phyloP scores from a whole-genome alignment of 2,888 invertebrate species.

The Allacma fusca region DNA sequence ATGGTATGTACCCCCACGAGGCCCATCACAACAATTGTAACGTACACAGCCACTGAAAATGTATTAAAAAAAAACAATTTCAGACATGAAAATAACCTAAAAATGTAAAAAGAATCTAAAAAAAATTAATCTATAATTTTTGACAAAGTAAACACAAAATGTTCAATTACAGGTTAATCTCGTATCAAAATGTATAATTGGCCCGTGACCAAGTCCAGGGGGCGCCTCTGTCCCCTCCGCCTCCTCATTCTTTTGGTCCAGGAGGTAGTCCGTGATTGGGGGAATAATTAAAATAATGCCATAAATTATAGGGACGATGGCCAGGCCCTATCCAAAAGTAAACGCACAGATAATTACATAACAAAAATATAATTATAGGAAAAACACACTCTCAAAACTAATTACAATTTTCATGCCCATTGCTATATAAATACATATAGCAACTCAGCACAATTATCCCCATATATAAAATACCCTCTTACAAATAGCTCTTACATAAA shows the following conservation, averaged over 20 bases:
- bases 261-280: conserved; percentile 20
- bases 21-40: conserved; percentile 26
- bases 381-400: neutral
- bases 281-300: conserved; percentile 27
- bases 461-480: too few species aligned
- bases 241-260: conserved; percentile 16
- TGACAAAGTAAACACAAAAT: neutral
- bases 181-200: conserved; percentile 21
- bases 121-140: neutral
- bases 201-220: neutral
- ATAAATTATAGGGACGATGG: conserved; percentile 26
- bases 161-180: conserved; percentile 16
- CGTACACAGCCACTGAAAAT: conserved; percentile 35
- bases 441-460: too few species aligned
- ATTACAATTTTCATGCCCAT: too few species aligned
- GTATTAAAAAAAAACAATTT: neutral
- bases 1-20: conserved; percentile 28
- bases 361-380: neutral
- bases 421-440: too few species aligned
- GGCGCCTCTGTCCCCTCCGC: neutral
- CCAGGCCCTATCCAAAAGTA: conserved; percentile 16
- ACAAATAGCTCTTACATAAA: too few species aligned
- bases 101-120: neutral
- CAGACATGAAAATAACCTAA: too few species aligned
- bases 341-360: too few species aligned